Percentiles rank a stretch among this genome's conserved stretches.
Conservation (phyloP, 1,140 invertebrate species). For the Pararge aegeria region DNA sequence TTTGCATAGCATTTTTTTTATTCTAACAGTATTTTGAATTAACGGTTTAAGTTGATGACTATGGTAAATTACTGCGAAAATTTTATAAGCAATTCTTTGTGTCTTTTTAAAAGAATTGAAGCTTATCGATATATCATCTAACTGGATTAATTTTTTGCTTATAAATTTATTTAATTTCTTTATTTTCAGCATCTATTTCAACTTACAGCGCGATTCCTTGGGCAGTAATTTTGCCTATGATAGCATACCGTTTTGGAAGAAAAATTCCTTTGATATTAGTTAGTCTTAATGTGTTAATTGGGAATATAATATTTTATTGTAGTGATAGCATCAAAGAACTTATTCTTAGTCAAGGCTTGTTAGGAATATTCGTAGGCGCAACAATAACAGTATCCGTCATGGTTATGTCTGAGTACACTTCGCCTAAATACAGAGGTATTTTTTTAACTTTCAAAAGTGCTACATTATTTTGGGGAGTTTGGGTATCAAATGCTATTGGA, state of each 20-base stretch:
- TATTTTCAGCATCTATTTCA: conserved; percentile 35
- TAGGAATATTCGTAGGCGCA: background rate
- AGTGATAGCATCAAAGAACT: conserved; percentile 31
- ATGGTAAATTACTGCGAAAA: no score
- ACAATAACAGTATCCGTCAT: background rate
- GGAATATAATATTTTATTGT: conserved; percentile 34
- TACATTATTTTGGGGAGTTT: conserved; percentile 41
- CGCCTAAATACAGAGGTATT: conserved; percentile 37
- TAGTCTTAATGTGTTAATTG: conserved; percentile 22
- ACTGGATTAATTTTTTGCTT: no score
- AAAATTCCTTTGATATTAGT: conserved; percentile 30
- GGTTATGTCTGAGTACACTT: background rate
- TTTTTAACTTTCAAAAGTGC: conserved; percentile 42
- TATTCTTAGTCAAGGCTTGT: conserved; percentile 28
- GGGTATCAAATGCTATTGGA: conserved; percentile 39
- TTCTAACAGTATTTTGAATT: no score
- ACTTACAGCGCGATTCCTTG: conserved; percentile 32
- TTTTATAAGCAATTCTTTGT: no score
- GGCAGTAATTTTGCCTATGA: conserved; percentile 29
- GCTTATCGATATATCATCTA: no score
- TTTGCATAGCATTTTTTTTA: no score
- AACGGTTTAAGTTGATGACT: no score
- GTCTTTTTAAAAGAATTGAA: no score
- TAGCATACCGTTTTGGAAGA: conserved; percentile 34
- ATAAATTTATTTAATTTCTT: background rate